These are phyloP conservation scores for Watsonalla binaria DNA, from an alignment of 2,888 invertebrate species.

Conservation along the genomic window DNA sequence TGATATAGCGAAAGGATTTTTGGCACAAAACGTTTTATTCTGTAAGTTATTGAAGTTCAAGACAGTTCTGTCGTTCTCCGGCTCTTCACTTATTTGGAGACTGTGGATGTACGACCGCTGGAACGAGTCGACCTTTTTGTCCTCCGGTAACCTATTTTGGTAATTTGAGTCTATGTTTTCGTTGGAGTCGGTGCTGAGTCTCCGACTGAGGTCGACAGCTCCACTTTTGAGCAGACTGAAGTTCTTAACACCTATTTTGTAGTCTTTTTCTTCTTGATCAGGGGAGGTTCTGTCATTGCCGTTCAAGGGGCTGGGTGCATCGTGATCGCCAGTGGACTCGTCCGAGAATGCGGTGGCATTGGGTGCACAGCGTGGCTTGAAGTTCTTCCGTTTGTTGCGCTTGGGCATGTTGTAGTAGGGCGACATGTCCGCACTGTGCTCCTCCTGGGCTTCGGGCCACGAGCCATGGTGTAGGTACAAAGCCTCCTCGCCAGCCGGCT, in stretches of 20 bases:
- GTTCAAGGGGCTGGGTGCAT: slow-evolving; percentile 54
- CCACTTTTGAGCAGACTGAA: slow-evolving; percentile 70
- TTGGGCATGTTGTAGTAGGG: slow-evolving; percentile 78
- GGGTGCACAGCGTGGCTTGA: slow-evolving; percentile 86
- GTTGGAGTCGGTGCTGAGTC: slow-evolving; percentile 74
- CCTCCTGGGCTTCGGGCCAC: slow-evolving; percentile 70
- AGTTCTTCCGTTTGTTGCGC: slow-evolving; percentile 87
- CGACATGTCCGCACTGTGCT: slow-evolving; percentile 60
- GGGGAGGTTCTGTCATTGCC: slow-evolving; percentile 64
- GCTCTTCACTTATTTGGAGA: slow-evolving; percentile 59
- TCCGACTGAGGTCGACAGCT: slow-evolving; percentile 71
- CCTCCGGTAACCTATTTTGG: slow-evolving; percentile 65
- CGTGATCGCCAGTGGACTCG: slow-evolving; percentile 63
- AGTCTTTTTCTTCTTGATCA: slow-evolving; percentile 49
- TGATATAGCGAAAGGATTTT: slow-evolving; percentile 78
- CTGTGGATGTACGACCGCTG: slow-evolving; percentile 75
- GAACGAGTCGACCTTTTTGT: slow-evolving; percentile 67
- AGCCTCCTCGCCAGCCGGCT: slow-evolving; percentile 65
- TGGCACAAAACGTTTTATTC: slow-evolving; percentile 76
- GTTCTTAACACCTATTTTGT: slow-evolving; percentile 73
- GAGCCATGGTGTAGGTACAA: slow-evolving; percentile 73
- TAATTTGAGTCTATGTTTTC: slow-evolving; percentile 74
- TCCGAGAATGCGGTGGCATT: slow-evolving; percentile 73
- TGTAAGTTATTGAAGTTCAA: slow-evolving; percentile 72
- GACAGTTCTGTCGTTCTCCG: slow-evolving; percentile 61